These are phyloP conservation scores for Pitta sordida DNA, from an alignment of 2,113 vertebrate genomes.

Conservation along the genomic window DNA sequence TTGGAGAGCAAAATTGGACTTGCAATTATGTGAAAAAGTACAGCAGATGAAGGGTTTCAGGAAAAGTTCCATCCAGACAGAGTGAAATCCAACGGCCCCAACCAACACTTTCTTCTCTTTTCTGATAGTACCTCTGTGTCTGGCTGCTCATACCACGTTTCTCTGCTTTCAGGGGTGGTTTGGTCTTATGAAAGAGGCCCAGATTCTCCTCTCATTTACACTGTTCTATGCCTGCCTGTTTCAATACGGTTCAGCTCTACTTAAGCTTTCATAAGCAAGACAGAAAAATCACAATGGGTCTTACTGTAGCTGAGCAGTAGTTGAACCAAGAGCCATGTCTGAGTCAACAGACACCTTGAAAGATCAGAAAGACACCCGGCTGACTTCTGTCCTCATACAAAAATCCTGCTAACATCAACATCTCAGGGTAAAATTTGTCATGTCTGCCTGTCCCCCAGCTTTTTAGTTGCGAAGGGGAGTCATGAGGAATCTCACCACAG, in stretches of 20 bases:
- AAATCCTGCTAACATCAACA: neutral
- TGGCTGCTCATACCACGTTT: neutral
- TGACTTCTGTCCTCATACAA: neutral
- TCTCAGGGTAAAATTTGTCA: neutral
- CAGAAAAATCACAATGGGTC: neutral
- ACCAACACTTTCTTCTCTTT: neutral
- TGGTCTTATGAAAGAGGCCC: neutral
- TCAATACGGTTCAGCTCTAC: neutral
- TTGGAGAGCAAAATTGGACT: neutral
- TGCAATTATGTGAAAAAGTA: rapidly evolving
- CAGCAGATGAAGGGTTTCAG: neutral
- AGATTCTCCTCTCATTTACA: neutral
- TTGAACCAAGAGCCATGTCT: neutral
- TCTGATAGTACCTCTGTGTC: neutral
- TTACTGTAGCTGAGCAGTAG: neutral
- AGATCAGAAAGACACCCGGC: rapidly evolving
- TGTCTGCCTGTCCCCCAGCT: neutral
- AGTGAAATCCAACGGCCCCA: neutral
- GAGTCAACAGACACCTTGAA: neutral
- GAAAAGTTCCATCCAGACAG: neutral
- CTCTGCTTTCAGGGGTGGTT: neutral
- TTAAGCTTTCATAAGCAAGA: neutral
- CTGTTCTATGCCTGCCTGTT: rapidly evolving
- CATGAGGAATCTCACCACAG: neutral
- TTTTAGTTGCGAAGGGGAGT: neutral